Percentiles rank a stretch among this genome's conserved stretches.
phyloP scores from a whole-genome alignment of 2,888 invertebrate species.

The Polydrusus pterygomalis region DNA sequence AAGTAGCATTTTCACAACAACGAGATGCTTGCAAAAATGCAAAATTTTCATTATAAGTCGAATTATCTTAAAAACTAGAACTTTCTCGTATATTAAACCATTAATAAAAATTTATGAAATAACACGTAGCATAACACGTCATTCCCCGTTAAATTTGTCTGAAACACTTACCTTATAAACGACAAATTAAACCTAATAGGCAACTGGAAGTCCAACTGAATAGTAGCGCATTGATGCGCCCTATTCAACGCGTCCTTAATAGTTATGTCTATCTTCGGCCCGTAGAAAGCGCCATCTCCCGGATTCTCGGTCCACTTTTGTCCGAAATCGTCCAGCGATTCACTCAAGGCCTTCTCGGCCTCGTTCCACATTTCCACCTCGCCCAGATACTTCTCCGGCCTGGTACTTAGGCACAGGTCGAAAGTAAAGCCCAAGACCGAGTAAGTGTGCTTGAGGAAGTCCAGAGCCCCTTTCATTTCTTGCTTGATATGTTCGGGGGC shows the following conservation, averaged over 20 bases:
- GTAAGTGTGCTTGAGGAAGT: conserved; percentile 92
- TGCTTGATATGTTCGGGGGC: conserved; percentile 88
- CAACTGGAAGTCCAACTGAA: conserved; percentile 98
- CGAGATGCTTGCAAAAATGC: no score
- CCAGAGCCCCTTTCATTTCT: conserved; percentile 89
- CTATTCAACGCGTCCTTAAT: conserved; percentile 94
- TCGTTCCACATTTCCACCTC: conserved; percentile 92
- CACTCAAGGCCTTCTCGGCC: conserved; percentile 90
- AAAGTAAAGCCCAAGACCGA: conserved; percentile 96
- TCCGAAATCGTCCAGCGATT: conserved; percentile 90
- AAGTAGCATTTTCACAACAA: no score
- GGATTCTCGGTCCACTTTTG: conserved; percentile 93
- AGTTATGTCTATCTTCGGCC: conserved; percentile 99
- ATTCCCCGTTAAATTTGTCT: no score
- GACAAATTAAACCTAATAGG: conserved; percentile 92
- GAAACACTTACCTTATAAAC: conserved; percentile 78
- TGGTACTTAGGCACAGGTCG: conserved; percentile 92
- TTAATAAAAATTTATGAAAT: no score
- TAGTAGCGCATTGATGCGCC: conserved; percentile 96
- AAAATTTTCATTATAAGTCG: no score
- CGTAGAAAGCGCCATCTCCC: conserved; percentile 99
- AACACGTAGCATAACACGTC: no score
- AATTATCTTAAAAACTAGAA: no score
- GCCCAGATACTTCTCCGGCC: conserved; percentile 95
- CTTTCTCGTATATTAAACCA: no score